Percentiles rank a stretch among this genome's conserved stretches.
phyloP scores from a whole-genome alignment of 2,113 vertebrate species.

The Egretta garzetta region DNA sequence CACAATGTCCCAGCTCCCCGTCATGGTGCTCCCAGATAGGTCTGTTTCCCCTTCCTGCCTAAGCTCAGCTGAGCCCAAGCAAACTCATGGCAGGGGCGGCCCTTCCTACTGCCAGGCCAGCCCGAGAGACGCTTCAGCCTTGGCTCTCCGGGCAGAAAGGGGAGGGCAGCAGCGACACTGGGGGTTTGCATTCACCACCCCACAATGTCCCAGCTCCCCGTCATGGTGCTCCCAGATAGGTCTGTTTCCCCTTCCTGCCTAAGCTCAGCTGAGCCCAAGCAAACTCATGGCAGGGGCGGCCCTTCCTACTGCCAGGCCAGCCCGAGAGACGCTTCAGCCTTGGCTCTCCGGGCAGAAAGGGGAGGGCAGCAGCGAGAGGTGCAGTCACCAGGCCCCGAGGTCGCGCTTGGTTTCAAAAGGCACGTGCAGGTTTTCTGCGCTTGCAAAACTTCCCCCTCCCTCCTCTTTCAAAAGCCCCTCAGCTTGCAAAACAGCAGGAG shows the following conservation, averaged over 20 bases:
- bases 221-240: rapidly evolving
- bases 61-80: background rate
- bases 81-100: background rate
- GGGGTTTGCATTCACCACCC: background rate
- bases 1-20: rapidly evolving
- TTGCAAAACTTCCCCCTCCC: constrained; percentile 54
- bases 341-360: background rate
- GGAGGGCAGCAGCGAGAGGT: background rate
- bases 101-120: background rate
- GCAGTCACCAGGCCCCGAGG: rapidly evolving
- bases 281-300: background rate
- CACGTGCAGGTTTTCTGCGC: background rate
- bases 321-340: background rate
- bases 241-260: background rate
- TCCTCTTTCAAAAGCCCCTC: constrained; percentile 33
- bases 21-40: rapidly evolving
- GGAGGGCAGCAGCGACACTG: background rate
- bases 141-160: background rate
- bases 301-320: background rate
- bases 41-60: background rate
- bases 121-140: background rate
- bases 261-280: background rate
- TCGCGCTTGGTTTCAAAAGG: background rate
- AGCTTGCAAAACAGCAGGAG: background rate
- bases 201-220: rapidly evolving